phyloP scores from a whole-genome alignment of 2,113 vertebrate genomes.

The Lasiurus cinereus region DNA sequence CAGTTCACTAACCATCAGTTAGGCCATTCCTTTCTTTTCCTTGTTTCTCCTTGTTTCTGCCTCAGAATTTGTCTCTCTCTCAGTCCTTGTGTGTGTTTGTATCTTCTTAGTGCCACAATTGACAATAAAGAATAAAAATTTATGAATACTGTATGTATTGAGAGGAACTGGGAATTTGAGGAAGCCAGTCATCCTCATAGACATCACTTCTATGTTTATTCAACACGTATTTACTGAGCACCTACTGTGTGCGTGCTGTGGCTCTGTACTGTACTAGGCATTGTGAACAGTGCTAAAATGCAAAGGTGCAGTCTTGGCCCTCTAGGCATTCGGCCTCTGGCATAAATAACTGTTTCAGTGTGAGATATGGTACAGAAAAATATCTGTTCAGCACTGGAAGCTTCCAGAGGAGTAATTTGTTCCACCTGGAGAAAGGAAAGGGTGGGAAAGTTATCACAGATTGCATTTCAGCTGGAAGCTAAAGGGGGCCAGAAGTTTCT shows the following conservation, averaged over 20 bases:
- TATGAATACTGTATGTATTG: background rate
- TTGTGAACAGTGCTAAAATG: background rate
- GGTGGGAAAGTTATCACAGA: background rate
- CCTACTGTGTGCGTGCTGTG: background rate
- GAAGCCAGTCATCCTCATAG: background rate
- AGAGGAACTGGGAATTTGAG: background rate
- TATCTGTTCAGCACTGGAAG: background rate
- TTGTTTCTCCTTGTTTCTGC: background rate
- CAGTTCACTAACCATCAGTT: background rate
- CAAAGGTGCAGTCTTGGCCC: background rate
- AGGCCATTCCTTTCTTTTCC: background rate
- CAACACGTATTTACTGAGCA: background rate
- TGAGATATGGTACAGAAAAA: background rate
- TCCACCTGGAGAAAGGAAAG: background rate
- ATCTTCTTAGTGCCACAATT: constrained; percentile 11
- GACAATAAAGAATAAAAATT: background rate
- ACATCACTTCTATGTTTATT: background rate
- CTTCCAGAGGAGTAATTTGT: background rate
- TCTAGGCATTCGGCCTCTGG: background rate
- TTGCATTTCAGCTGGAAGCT: background rate
- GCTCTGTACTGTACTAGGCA: background rate
- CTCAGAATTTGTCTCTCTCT: background rate
- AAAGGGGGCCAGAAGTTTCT: constrained; percentile 4
- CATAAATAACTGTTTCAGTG: background rate
- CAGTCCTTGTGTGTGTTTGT: background rate